Percentiles rank a stretch among this genome's conserved stretches.
Conservation (phyloP, 2,888 invertebrate genomes). For the Drosophila hawaiiensis region DNA sequence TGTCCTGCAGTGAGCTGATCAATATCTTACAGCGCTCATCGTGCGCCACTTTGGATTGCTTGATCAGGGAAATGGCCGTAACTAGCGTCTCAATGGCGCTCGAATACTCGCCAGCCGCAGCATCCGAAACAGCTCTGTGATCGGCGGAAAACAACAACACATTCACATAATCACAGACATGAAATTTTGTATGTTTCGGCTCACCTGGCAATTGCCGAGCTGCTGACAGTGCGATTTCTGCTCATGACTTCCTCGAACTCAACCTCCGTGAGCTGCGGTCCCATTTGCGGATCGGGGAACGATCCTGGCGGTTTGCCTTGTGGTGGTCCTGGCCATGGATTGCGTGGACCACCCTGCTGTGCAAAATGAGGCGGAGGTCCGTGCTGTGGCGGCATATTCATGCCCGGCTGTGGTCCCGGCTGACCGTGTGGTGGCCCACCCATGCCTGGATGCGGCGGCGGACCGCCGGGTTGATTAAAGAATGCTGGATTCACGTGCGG, state of each 20-base stretch:
- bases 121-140: slow-evolving; percentile 96
- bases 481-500: slow-evolving; percentile 99
- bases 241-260: slow-evolving; percentile 99
- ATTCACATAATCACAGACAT: background rate
- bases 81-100: slow-evolving; percentile 99
- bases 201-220: slow-evolving; percentile 94
- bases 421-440: slow-evolving; percentile 86
- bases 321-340: slow-evolving; percentile 88
- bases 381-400: slow-evolving; percentile 86
- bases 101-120: slow-evolving; percentile 98
- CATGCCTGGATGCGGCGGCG: slow-evolving; percentile 86
- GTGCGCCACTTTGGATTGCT: slow-evolving; percentile 93
- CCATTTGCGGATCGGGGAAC: slow-evolving; percentile 85
- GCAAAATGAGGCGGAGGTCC: slow-evolving; percentile 90
- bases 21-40: slow-evolving; percentile 99
- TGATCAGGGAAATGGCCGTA: slow-evolving; percentile 99
- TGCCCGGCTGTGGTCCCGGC: slow-evolving; percentile 85
- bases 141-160: background rate
- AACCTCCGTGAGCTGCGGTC: slow-evolving; percentile 92
- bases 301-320: slow-evolving; percentile 84
- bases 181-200: background rate
- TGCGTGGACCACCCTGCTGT: slow-evolving; percentile 89
- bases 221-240: slow-evolving; percentile 98
- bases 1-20: slow-evolving; percentile 98
- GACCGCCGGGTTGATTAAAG: slow-evolving; percentile 90